Evolutionary conservation across 2,797 vertebrate species (phyloP), one percentile per base, ranked within the genome.

Genomic region (Coregonus suidteri): DNA sequence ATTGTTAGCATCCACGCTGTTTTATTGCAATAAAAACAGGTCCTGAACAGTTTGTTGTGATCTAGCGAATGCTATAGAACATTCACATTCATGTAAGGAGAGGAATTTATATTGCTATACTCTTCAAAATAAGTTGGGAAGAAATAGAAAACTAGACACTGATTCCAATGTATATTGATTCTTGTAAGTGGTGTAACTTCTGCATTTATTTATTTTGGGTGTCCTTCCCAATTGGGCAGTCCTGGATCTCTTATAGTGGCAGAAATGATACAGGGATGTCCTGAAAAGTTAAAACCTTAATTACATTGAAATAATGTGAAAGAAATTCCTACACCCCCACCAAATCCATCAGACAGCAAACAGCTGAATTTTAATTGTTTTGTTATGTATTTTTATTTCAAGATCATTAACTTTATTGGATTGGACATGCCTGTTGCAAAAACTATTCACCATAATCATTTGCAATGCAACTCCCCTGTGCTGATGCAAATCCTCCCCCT

Each of bases 351-450:
- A 71, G 53, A 85, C 75, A 81, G 79, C 66, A 73, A 91, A 90
- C 90, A 92, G 93, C 90, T 93, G 90, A 91, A 92, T 91, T 90
- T 91, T 92, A 93, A 93, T 92, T 77, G 83, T 87, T 91, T 47
- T 11, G 85, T 79, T 85, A 80, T 47, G 3, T 79, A 83, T 84
- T 73, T 82, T 83, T 86, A 89, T 92, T 93, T 93, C 91, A 90
- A 93, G 88, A 91, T 93, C 93, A 93, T 94, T 94, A 93, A 92
- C 89, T 93, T 93, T 92, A 93, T 94, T 93, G 92, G 84, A 82
- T 91, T 77, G 90, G 91, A 93, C 91, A 89, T 90, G 91, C 91
- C 87, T 91, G 90, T 90, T 91, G 91, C 91, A 92, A 92, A 93
- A 93, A 93, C 92, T 92, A 92, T 93, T 92, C 90, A 88, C 90